Evolutionary conservation across 2,113 vertebrate species (phyloP).

Genomic region (Sinosuthora webbiana): DNA sequence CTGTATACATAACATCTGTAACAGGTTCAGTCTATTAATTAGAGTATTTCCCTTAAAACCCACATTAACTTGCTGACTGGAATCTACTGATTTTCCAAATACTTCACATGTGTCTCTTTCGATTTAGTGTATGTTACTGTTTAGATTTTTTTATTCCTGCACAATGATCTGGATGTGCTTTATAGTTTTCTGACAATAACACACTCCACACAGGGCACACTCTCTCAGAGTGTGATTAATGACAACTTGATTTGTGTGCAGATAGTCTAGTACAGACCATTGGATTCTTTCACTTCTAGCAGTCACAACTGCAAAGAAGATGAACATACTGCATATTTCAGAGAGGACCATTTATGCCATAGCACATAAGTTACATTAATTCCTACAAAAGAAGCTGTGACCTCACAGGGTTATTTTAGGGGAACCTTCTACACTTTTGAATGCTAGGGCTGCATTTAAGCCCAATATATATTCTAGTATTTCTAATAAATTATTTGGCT

Average conservation of each 20-base stretch:
- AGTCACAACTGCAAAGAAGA: neutral
- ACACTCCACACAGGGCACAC: neutral
- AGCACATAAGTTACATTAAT: neutral
- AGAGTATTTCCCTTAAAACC: neutral
- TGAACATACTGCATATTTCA: neutral
- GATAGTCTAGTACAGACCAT: neutral
- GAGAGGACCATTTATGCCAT: neutral
- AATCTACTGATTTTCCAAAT: neutral
- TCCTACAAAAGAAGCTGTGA: neutral
- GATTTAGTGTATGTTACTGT: neutral
- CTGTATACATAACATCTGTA: neutral
- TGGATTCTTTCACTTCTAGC: neutral
- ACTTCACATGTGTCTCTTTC: neutral
- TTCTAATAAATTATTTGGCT: neutral
- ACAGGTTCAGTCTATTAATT: neutral
- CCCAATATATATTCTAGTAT: neutral
- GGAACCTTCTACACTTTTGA: neutral
- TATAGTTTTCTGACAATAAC: neutral
- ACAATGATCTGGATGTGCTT: neutral
- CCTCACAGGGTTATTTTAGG: neutral
- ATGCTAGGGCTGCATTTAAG: neutral
- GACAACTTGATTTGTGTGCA: neutral
- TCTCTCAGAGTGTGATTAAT: neutral
- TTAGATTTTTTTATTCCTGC: neutral
- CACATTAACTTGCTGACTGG: neutral